phyloP scores from a whole-genome alignment of 2,888 invertebrate genomes.

The Rhaphigaster nebulosa region DNA sequence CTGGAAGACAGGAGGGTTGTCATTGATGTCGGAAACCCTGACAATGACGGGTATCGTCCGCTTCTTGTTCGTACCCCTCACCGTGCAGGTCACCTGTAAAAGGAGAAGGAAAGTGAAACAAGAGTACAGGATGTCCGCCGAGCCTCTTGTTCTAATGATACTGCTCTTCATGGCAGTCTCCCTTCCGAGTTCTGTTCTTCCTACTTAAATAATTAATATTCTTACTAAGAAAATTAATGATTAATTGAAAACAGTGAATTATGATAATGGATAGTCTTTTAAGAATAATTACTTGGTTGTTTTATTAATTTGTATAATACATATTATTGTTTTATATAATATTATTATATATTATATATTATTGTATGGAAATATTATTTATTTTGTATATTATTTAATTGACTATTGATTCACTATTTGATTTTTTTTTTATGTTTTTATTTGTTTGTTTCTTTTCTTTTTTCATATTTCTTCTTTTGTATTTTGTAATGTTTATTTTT shows the following conservation, averaged over 20 bases:
- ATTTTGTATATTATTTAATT: no score
- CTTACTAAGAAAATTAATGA: background rate
- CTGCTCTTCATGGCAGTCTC: background rate
- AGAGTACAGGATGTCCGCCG: constrained; percentile 42
- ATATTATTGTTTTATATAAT: no score
- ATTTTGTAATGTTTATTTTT: no score
- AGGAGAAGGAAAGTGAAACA: constrained; percentile 41
- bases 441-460: no score
- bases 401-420: no score
- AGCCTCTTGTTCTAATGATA: background rate
- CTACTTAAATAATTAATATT: background rate
- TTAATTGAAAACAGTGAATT: background rate
- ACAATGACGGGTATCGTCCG: constrained; percentile 90
- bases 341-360: no score
- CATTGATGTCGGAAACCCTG: constrained; percentile 90
- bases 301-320: no score
- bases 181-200: background rate
- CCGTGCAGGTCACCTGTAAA: constrained; percentile 85
- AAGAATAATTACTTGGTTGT: no score
- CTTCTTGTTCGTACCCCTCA: constrained; percentile 83
- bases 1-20: constrained; percentile 88
- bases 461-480: no score
- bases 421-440: no score
- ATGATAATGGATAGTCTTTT: background rate
- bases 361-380: no score